Percentiles rank a stretch among this genome's conserved stretches.
These are phyloP conservation scores for Vombatus ursinus DNA, from an alignment of 2,113 vertebrate species.

Conservation along the genomic window DNA sequence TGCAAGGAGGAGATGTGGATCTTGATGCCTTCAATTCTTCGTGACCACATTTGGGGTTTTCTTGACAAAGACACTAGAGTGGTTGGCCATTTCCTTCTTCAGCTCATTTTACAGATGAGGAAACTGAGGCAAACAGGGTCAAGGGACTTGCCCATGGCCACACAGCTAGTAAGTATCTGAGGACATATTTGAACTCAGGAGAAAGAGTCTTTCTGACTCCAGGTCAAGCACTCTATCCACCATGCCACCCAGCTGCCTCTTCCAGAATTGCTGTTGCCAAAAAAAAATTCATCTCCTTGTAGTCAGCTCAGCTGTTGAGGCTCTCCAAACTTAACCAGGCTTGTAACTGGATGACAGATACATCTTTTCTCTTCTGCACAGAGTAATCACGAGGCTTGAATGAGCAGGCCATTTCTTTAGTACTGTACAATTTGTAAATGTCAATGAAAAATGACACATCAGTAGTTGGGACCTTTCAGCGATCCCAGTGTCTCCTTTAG, in stretches of 20 bases:
- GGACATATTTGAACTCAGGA: neutral
- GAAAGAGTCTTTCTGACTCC: neutral
- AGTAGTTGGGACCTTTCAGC: neutral
- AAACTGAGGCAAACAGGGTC: neutral
- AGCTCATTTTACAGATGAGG: neutral
- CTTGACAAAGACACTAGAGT: neutral
- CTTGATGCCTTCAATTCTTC: too few species aligned
- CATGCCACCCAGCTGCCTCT: neutral
- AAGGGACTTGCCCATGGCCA: neutral
- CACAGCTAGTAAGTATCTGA: neutral
- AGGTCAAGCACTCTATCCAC: neutral
- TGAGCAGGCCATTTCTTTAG: neutral
- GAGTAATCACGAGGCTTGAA: neutral
- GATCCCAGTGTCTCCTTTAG: neutral
- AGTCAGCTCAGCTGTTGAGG: neutral
- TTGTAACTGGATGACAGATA: neutral
- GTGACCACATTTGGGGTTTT: neutral
- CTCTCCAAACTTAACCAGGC: neutral
- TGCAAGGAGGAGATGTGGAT: neutral
- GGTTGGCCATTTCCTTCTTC: neutral
- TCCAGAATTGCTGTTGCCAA: neutral
- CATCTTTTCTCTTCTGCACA: too few species aligned
- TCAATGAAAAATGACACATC: neutral
- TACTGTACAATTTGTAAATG: neutral
- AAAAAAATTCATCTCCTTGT: neutral